These are phyloP conservation scores for Melanotaenia duboulayi DNA, from an alignment of 2,113 vertebrate species.

Conservation along the genomic window DNA sequence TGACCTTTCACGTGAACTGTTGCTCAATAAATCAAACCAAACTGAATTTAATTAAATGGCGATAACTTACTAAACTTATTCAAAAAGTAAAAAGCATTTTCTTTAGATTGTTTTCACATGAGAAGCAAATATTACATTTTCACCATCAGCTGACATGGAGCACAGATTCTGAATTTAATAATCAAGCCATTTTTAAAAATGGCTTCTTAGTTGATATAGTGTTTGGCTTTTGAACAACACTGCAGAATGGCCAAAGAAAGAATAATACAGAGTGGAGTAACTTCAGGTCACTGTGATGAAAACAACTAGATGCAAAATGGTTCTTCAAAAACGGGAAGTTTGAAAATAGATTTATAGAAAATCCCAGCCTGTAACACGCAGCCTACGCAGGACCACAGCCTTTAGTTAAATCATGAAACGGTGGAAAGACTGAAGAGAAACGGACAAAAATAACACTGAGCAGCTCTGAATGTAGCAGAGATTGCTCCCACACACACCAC, in stretches of 20 bases:
- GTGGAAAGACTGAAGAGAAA: conserved; percentile 16
- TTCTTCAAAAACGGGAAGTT: conserved; percentile 32
- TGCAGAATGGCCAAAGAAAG: not conserved
- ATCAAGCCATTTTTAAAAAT: too few species aligned
- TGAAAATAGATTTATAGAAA: conserved; percentile 46
- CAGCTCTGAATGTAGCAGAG: conserved; percentile 15
- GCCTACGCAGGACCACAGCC: not conserved
- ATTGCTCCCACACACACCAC: conserved; percentile 49
- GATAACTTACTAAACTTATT: too few species aligned
- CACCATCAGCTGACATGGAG: too few species aligned
- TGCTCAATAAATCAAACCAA: too few species aligned
- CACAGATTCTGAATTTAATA: too few species aligned
- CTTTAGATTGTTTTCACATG: too few species aligned
- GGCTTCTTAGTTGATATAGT: too few species aligned
- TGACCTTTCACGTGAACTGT: too few species aligned
- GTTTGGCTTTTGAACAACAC: not conserved
- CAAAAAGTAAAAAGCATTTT: too few species aligned
- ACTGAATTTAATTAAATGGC: too few species aligned
- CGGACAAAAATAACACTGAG: conserved; percentile 52
- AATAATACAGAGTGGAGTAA: conserved; percentile 2
- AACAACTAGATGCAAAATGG: not conserved
- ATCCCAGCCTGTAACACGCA: conserved; percentile 25
- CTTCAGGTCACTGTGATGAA: conserved; percentile 27
- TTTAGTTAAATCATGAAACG: conserved; percentile 27
- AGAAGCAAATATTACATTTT: too few species aligned